Conservation (phyloP, 2,113 vertebrate genomes). For the Microtus oregoni region DNA sequence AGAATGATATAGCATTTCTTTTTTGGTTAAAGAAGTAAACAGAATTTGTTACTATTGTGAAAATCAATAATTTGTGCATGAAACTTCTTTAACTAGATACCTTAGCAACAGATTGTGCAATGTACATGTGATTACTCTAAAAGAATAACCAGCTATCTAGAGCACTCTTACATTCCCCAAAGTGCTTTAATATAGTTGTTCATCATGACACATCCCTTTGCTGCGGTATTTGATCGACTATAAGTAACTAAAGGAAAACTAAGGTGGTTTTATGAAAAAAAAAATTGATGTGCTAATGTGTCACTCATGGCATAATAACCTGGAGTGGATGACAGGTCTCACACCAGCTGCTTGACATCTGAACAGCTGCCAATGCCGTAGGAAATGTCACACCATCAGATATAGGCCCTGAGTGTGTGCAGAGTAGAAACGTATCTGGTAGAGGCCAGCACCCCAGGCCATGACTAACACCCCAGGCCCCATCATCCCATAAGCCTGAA, state of each 20-base stretch:
- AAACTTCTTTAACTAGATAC: neutral
- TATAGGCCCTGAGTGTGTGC: conserved; percentile 80
- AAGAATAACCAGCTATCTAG: neutral
- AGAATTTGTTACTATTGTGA: neutral
- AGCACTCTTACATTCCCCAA: neutral
- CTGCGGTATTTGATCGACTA: conserved; percentile 54
- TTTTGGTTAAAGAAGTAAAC: neutral
- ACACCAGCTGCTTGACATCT: conserved; percentile 84
- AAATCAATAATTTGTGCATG: neutral
- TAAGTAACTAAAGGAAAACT: conserved; percentile 75
- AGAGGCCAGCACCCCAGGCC: conserved; percentile 82
- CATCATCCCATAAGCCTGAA: conserved; percentile 81
- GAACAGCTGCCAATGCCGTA: conserved; percentile 85
- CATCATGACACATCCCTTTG: conserved; percentile 16
- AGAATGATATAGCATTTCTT: neutral
- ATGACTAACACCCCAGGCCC: conserved; percentile 85
- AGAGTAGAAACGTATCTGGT: conserved; percentile 80
- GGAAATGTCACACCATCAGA: conserved; percentile 87
- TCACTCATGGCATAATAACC: conserved; percentile 79
- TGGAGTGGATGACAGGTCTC: conserved; percentile 80
- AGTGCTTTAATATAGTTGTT: conserved; percentile 61
- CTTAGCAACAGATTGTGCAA: neutral
- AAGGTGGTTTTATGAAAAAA: conserved; percentile 74
- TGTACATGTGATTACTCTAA: neutral
- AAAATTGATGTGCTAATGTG: conserved; percentile 75